Conservation (phyloP, 2,888 invertebrate species). For the Epirrita christyi region DNA sequence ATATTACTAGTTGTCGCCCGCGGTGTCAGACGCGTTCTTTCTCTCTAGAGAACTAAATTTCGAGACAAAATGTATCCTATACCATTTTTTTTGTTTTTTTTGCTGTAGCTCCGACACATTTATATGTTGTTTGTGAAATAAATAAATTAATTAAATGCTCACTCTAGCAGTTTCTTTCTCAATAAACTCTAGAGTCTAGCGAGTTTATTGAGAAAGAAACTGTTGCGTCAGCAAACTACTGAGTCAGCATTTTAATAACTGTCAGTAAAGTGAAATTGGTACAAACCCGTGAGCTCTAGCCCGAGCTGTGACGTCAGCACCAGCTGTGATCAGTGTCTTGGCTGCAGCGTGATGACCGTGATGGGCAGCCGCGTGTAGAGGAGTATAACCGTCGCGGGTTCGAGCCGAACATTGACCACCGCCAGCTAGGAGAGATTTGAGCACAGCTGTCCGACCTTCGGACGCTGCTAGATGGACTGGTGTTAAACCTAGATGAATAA, state of each 20-base stretch:
- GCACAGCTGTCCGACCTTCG: slow-evolving; percentile 95
- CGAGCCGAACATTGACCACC: slow-evolving; percentile 90
- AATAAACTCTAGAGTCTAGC: too few species aligned
- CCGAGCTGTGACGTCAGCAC: slow-evolving; percentile 93
- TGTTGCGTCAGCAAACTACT: too few species aligned
- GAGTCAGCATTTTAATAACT: too few species aligned
- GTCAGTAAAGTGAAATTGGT: too few species aligned
- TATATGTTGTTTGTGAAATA: too few species aligned
- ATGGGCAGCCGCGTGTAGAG: slow-evolving; percentile 98
- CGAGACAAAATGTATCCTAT: background rate
- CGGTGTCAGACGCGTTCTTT: background rate
- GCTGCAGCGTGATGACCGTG: slow-evolving; percentile 98
- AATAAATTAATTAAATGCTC: too few species aligned
- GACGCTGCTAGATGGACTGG: slow-evolving; percentile 98
- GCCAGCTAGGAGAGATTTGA: slow-evolving; percentile 91
- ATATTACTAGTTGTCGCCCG: background rate
- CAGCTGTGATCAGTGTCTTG: slow-evolving; percentile 93
- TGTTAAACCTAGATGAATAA: slow-evolving; percentile 88
- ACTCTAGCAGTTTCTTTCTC: too few species aligned
- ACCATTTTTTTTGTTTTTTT: too few species aligned
- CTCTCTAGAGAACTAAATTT: background rate
- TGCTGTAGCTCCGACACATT: too few species aligned
- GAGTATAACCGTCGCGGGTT: slow-evolving; percentile 95
- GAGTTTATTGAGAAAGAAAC: too few species aligned
- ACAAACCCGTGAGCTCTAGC: slow-evolving; percentile 87